Conservation (phyloP, 2,888 invertebrate species). For the Leucania comma region DNA sequence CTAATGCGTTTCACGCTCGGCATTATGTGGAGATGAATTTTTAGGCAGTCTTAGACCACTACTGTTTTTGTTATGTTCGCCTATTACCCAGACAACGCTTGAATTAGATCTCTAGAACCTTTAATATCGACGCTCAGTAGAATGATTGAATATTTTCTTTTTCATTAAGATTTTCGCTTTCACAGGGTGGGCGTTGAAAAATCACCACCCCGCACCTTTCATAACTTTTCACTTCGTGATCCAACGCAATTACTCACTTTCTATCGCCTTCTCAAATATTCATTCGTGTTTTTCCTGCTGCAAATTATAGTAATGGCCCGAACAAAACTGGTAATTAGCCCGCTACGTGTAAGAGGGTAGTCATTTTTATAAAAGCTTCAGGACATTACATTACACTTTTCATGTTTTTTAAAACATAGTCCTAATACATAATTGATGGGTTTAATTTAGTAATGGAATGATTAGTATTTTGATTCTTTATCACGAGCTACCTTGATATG, state of each 20-base stretch:
- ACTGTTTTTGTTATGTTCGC: slow-evolving; percentile 67
- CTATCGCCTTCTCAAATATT: slow-evolving; percentile 90
- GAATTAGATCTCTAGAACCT: slow-evolving; percentile 29
- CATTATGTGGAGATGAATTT: slow-evolving; percentile 88
- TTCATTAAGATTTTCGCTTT: slow-evolving; percentile 88
- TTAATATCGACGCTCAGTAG: slow-evolving; percentile 69
- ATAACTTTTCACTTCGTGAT: slow-evolving; percentile 91
- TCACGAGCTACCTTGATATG: slow-evolving; percentile 25
- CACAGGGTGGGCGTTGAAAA: slow-evolving; percentile 83
- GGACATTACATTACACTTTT: slow-evolving; percentile 52
- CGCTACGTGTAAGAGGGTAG: slow-evolving; percentile 76
- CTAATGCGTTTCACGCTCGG: slow-evolving; percentile 88
- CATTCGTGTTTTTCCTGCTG: slow-evolving; percentile 88
- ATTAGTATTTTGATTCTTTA: slow-evolving; percentile 38
- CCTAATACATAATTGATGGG: slow-evolving; percentile 68
- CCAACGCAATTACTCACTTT: slow-evolving; percentile 89
- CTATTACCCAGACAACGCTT: slow-evolving; percentile 20
- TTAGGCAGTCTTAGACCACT: slow-evolving; percentile 77
- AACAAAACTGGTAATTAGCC: slow-evolving; percentile 88
- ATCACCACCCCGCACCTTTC: slow-evolving; percentile 89
- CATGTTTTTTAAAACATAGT: slow-evolving; percentile 62
- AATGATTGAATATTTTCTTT: slow-evolving; percentile 86
- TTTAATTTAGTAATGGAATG: slow-evolving; percentile 76
- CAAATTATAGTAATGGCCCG: slow-evolving; percentile 88
- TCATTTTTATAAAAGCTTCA: slow-evolving; percentile 76